A percentile compares a stretch with the other conserved stretches of the same genome.
Evolutionary conservation across 53 echinoderm and acorn worm genomes (phyloP).

Genomic region (Holothuria scabra): DNA sequence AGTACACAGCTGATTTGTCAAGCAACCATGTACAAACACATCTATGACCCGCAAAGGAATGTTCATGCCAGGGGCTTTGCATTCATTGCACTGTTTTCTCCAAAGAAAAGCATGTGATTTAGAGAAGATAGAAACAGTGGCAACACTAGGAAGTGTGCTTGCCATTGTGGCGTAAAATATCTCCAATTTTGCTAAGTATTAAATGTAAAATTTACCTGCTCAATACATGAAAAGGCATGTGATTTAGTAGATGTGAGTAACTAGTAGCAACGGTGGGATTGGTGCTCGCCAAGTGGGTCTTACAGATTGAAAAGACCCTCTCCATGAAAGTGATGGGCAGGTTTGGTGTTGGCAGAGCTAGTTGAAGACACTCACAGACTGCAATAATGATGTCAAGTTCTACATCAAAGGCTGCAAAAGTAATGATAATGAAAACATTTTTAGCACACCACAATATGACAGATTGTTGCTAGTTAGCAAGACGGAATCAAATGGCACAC

Average conservation of each 20-base stretch:
- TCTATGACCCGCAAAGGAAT: too few relatives aligned
- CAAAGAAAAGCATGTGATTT: slow-evolving; percentile 58
- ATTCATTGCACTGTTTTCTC: slow-evolving; percentile 76
- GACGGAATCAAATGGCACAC: too few relatives aligned
- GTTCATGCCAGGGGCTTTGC: too few relatives aligned
- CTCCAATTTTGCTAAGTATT: too few relatives aligned
- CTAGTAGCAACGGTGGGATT: slow-evolving; percentile 55
- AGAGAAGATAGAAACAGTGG: too few relatives aligned
- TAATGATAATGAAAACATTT: not conserved
- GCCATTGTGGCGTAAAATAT: not conserved
- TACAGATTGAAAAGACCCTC: slow-evolving; percentile 79
- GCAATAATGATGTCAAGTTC: slow-evolving; percentile 66
- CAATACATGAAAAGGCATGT: slow-evolving; percentile 81
- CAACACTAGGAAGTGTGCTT: too few relatives aligned
- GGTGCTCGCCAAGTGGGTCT: slow-evolving; percentile 67
- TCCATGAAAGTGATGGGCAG: slow-evolving; percentile 13
- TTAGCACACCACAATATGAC: too few relatives aligned
- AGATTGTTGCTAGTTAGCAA: too few relatives aligned
- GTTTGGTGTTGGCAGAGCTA: slow-evolving; percentile 51
- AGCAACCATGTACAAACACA: too few relatives aligned
- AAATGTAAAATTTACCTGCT: slow-evolving; percentile 67
- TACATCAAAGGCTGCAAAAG: slow-evolving; percentile 63
- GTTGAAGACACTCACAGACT: slow-evolving; percentile 66
- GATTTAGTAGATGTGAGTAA: slow-evolving; percentile 73
- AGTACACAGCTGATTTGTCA: too few relatives aligned